These are phyloP conservation scores for Penaeus japonicus DNA, from an alignment of 1,140 invertebrate genomes.

Conservation along the genomic window DNA sequence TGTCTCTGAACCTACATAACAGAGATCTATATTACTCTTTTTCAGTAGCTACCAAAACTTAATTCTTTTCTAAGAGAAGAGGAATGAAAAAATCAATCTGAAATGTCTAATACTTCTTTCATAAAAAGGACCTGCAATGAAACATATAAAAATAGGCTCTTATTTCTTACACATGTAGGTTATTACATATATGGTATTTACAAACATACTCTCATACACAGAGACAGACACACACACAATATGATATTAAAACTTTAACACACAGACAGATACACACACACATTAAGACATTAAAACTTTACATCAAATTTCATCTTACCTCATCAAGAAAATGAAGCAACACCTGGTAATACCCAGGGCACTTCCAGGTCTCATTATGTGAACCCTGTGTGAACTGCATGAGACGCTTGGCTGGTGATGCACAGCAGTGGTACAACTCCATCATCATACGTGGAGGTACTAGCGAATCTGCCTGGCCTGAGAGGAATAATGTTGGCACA, in stretches of 20 bases:
- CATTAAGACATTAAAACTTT: not conserved
- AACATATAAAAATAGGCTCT: no score
- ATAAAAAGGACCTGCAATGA: no score
- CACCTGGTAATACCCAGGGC: constrained; percentile 71
- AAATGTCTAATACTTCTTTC: no score
- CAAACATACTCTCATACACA: not conserved
- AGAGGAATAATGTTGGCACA: constrained; percentile 80
- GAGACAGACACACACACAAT: not conserved
- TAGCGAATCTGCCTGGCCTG: constrained; percentile 81
- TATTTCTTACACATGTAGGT: not conserved
- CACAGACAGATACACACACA: not conserved
- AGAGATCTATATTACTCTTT: no score
- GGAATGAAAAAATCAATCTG: no score
- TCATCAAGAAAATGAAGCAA: constrained; percentile 70
- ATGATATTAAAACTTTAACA: not conserved
- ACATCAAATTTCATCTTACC: constrained; percentile 27
- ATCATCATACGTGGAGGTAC: constrained; percentile 89
- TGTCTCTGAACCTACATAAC: not conserved
- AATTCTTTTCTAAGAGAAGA: not conserved
- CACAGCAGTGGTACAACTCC: constrained; percentile 76
- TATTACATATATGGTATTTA: not conserved
- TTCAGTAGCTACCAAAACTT: not conserved
- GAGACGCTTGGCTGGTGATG: constrained; percentile 74
- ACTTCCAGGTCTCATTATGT: constrained; percentile 89
- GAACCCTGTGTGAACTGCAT: constrained; percentile 76